Conservation (phyloP, 2,888 invertebrate species). For the Alsophila aescularia region DNA sequence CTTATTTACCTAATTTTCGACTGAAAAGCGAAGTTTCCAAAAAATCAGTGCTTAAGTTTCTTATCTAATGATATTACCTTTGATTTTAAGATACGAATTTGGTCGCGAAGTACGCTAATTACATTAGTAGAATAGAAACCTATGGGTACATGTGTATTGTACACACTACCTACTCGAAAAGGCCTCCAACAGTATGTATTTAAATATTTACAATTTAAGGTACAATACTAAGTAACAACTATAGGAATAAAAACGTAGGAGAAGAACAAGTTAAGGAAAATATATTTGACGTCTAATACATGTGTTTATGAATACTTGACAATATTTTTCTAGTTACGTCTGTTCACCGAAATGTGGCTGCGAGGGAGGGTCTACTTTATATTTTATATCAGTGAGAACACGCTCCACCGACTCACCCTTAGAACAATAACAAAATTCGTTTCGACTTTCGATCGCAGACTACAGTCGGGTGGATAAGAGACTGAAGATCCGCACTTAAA, state of each 20-base stretch:
- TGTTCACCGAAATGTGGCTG: not conserved
- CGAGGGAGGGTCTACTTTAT: slow-evolving; percentile 1
- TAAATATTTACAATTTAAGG: slow-evolving; percentile 30
- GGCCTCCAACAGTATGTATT: slow-evolving; percentile 68
- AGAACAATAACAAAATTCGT: slow-evolving; percentile 35
- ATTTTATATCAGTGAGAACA: not conserved
- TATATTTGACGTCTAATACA: not conserved
- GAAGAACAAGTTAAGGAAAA: not conserved
- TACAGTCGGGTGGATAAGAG: slow-evolving; percentile 4
- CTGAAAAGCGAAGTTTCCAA: slow-evolving; percentile 49
- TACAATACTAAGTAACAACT: slow-evolving; percentile 36
- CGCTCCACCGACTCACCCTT: not conserved
- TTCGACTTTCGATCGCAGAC: slow-evolving; percentile 35
- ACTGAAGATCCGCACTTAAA: slow-evolving; percentile 16
- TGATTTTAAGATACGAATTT: slow-evolving; percentile 65
- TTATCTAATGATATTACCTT: slow-evolving; percentile 68
- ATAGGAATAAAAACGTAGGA: slow-evolving; percentile 1
- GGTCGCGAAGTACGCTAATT: slow-evolving; percentile 69
- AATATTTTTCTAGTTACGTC: not conserved
- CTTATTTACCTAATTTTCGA: slow-evolving; percentile 46
- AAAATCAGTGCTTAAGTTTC: slow-evolving; percentile 52
- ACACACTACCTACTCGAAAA: slow-evolving; percentile 67
- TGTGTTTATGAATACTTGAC: not conserved
- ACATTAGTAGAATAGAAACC: slow-evolving; percentile 48
- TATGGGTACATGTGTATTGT: slow-evolving; percentile 31